Conservation (phyloP, 2,888 invertebrate species). For the Mantis religiosa region DNA sequence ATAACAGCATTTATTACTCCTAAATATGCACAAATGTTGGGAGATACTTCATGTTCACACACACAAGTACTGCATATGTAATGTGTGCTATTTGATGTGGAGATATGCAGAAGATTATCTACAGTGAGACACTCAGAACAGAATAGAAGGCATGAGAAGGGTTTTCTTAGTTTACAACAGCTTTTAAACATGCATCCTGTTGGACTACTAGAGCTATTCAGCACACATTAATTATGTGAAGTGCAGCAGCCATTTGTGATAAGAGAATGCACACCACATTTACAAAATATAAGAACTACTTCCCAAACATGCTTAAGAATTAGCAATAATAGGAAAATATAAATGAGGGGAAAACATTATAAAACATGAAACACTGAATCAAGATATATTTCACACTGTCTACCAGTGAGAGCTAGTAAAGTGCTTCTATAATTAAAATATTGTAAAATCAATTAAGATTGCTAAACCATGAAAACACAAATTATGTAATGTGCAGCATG, state of each 20-base stretch:
- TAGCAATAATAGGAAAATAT: not conserved
- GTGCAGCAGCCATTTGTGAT: not conserved
- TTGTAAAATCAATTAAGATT: not conserved
- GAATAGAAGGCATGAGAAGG: not conserved
- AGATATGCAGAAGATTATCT: not conserved
- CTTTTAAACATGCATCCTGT: not conserved
- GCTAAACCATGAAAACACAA: not conserved
- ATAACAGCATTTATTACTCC: not conserved
- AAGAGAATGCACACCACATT: not conserved
- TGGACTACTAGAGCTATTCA: not conserved
- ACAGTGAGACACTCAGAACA: not conserved
- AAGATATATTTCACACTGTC: not conserved
- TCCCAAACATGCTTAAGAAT: not conserved
- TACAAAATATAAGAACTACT: not conserved
- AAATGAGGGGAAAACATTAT: not conserved
- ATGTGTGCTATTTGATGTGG: too few species aligned
- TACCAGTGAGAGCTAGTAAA: not conserved
- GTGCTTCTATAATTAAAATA: not conserved
- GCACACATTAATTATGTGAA: not conserved
- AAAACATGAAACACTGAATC: not conserved
- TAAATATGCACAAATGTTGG: not conserved
- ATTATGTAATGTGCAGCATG: not conserved
- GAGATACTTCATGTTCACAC: not conserved
- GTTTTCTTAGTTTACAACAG: not conserved
- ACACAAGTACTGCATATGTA: too few species aligned